These are phyloP conservation scores for Meteorus colon DNA, from an alignment of 2,888 invertebrate genomes.

Conservation along the genomic window DNA sequence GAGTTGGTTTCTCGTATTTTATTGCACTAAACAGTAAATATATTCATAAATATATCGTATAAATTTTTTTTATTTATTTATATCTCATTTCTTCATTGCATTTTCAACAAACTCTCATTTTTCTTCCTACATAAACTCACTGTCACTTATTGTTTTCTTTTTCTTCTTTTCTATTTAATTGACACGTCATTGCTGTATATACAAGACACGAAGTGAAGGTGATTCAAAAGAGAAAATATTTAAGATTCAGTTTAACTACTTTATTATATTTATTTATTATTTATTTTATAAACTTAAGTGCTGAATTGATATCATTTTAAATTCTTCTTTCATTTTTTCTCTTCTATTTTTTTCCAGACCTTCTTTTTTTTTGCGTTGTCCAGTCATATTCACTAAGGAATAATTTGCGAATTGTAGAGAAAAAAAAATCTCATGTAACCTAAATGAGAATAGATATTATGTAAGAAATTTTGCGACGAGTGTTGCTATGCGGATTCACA, in stretches of 20 bases:
- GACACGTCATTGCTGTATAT: not conserved
- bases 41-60: no score
- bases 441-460: not conserved
- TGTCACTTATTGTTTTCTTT: not conserved
- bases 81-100: not conserved
- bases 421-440: not conserved
- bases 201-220: not conserved
- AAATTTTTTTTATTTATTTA: no score
- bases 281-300: no score
- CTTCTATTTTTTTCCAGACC: not conserved
- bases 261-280: not conserved
- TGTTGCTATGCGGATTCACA: not conserved
- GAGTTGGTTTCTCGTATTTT: not conserved
- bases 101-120: not conserved
- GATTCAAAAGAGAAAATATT: not conserved
- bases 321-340: not conserved
- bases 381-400: not conserved
- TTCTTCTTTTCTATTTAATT: not conserved
- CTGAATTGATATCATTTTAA: not conserved
- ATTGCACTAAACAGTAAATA: not conserved
- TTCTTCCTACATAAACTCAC: no score
- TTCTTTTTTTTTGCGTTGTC: not conserved
- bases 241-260: not conserved
- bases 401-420: not conserved
- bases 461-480: not conserved